Evolutionary conservation across 2,888 invertebrate genomes (phyloP), one percentile per base, ranked within the genome.

Genomic region (Baronia brevicornis): DNA sequence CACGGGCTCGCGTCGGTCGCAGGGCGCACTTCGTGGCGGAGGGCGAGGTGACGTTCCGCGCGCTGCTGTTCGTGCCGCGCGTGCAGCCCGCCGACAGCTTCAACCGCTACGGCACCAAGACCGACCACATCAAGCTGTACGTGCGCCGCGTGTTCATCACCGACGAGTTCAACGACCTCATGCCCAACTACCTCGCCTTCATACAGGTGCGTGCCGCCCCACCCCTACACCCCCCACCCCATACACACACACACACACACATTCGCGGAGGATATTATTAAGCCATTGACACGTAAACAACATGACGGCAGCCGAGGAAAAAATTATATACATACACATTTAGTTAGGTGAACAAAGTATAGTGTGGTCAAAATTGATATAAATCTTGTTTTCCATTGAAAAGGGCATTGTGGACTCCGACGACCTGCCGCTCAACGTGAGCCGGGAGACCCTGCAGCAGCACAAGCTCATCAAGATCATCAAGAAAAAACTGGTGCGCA

Each of bases 91-190:
- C 91, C 5, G 98, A 99, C 69, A 92, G 92, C 54, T 98, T 99
- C 88, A 96, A 96, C 79, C 91, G 91, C 64, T 98, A 98, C 70
- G 98, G 98, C 52, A 94, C 96, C 46, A 94, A 94, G 65, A 91
- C 92, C 3, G 97, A 98, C 71, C 92, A 95, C 75, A 97, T 98
- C 60, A 98, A 98, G 86, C 87, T 99, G 41, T 99, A 96, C 77
- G 99, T 99, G 33, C 89, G 98, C 38, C 89, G 99, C 40, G 99
- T 99, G 7, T 99, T 99, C 85, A 99, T 99, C 79, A 98, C 98
- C 4, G 98, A 99, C 73, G 97, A 99, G 85, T 98, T 99, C 87
- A 96, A 96, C 70, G 98, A 99, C 67, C 96, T 99, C 92, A 95
- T 99, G 93, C 98, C 99, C 46, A 97, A 94, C 71, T 99, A 98